phyloP scores from a whole-genome alignment of 2,888 invertebrate genomes.

The Stenodema calcarata region DNA sequence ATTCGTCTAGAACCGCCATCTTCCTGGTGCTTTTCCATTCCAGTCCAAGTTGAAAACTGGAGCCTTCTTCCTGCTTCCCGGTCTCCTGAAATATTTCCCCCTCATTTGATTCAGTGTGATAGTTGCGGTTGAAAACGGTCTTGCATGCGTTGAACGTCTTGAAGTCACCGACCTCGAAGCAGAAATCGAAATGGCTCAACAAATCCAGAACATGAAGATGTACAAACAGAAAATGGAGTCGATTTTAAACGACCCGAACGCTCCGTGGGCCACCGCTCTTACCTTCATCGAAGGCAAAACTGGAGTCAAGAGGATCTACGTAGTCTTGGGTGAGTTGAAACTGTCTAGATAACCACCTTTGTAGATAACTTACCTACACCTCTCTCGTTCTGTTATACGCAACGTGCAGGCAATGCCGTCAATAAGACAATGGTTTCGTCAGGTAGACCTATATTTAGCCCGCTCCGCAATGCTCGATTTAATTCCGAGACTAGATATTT shows the following conservation, averaged over 20 bases:
- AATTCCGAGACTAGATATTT: slow-evolving; percentile 1
- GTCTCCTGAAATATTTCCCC: neutral
- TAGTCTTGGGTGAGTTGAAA: slow-evolving; percentile 12
- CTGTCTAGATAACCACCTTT: neutral
- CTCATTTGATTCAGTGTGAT: neutral
- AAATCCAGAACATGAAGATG: neutral
- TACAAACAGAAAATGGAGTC: slow-evolving; percentile 31
- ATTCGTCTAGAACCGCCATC: too few relatives aligned
- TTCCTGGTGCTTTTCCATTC: too few relatives aligned
- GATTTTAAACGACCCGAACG: slow-evolving; percentile 20
- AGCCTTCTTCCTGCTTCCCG: neutral
- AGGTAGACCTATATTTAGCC: slow-evolving; percentile 35
- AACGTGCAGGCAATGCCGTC: neutral
- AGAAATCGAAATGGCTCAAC: slow-evolving; percentile 10
- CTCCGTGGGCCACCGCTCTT: slow-evolving; percentile 9
- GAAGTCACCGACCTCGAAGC: too few relatives aligned
- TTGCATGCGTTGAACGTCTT: too few relatives aligned
- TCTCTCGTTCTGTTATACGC: neutral
- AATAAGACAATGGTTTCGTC: slow-evolving; percentile 1
- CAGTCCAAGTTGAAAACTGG: neutral
- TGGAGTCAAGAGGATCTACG: slow-evolving; percentile 42
- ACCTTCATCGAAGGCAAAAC: slow-evolving; percentile 26
- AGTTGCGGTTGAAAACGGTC: too few relatives aligned
- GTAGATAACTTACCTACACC: neutral
- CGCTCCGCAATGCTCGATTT: slow-evolving; percentile 31